Conservation (phyloP, 2,113 vertebrate species). For the Xerus inauris region DNA sequence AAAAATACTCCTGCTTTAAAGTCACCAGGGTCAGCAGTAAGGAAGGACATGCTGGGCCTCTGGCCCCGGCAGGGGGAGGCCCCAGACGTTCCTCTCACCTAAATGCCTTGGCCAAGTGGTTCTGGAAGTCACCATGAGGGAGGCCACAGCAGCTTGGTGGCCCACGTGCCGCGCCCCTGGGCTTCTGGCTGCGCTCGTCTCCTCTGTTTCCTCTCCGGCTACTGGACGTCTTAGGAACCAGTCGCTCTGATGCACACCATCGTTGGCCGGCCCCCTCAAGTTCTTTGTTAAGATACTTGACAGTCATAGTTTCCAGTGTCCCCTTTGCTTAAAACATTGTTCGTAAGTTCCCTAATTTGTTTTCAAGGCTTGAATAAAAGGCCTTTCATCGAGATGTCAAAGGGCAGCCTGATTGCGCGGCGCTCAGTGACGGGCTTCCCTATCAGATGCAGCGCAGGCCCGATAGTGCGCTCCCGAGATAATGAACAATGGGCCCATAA, state of each 20-base stretch:
- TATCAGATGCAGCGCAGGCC: not conserved
- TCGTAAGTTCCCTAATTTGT: constrained; percentile 48
- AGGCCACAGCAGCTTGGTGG: fast-evolving
- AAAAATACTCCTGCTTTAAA: not conserved
- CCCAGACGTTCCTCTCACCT: too few species aligned
- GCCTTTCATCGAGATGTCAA: not conserved
- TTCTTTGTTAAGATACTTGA: constrained; percentile 25
- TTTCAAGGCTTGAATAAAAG: constrained; percentile 63
- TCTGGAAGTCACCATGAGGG: not conserved
- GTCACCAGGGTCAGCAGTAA: not conserved
- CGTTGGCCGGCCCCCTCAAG: not conserved
- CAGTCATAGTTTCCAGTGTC: constrained; percentile 51
- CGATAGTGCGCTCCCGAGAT: constrained; percentile 11
- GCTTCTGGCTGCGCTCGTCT: not conserved
- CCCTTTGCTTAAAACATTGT: constrained; percentile 28
- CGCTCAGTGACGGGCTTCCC: not conserved
- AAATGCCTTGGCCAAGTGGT: not conserved
- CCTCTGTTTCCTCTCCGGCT: not conserved
- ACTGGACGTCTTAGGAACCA: not conserved
- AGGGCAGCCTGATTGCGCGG: constrained; percentile 39
- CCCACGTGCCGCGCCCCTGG: fast-evolving
- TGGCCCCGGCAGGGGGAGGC: not conserved
- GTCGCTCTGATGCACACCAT: not conserved
- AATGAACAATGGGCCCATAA: constrained; percentile 27
- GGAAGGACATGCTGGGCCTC: not conserved